These are phyloP conservation scores for Tricholauxania praeusta DNA, from an alignment of 2,888 invertebrate species.

Conservation along the genomic window DNA sequence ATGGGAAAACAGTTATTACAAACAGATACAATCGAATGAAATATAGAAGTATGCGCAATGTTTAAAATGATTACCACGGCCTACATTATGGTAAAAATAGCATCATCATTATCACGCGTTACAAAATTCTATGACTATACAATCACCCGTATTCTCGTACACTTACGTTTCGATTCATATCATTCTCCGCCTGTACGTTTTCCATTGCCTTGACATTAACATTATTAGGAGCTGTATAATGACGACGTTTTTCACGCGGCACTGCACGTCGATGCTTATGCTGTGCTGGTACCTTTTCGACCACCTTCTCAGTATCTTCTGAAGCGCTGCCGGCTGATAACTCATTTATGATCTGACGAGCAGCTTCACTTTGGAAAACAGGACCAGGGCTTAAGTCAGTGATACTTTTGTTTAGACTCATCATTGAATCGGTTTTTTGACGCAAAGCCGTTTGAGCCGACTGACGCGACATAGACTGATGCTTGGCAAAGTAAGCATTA, in stretches of 20 bases:
- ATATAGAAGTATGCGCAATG: too few species aligned
- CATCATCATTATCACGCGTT: too few species aligned
- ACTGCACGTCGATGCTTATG: constrained; percentile 77
- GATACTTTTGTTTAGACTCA: constrained; percentile 66
- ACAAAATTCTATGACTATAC: not conserved
- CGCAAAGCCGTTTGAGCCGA: constrained; percentile 59
- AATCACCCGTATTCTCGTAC: not conserved
- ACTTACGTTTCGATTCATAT: constrained; percentile 68
- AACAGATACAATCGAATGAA: constrained; percentile 3
- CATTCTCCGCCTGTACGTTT: constrained; percentile 70
- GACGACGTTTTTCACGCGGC: constrained; percentile 85
- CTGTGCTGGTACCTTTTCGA: constrained; percentile 70
- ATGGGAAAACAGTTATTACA: not conserved
- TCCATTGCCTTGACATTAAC: constrained; percentile 74
- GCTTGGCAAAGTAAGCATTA: constrained; percentile 63
- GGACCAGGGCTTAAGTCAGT: constrained; percentile 77
- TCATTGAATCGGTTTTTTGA: constrained; percentile 66
- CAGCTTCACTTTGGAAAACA: constrained; percentile 88
- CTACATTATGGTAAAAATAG: too few species aligned
- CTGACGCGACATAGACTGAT: constrained; percentile 50
- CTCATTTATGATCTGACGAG: constrained; percentile 87
- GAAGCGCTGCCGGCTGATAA: constrained; percentile 72
- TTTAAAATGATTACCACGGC: too few species aligned
- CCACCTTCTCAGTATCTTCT: constrained; percentile 65
- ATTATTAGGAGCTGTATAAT: constrained; percentile 88